Conservation (phyloP, 2,797 vertebrate species). For the Iguana delicatissima region DNA sequence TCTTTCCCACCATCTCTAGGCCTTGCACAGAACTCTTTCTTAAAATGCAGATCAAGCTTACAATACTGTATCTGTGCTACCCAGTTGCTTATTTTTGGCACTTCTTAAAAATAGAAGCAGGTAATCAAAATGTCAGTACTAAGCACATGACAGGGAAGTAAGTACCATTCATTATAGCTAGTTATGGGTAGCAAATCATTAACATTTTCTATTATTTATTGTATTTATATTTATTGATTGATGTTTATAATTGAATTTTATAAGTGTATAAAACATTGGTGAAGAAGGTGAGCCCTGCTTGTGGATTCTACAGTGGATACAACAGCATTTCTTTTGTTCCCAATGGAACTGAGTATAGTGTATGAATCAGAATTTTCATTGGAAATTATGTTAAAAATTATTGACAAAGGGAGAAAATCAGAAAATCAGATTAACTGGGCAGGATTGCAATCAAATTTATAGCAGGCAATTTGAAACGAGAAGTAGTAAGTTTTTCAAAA, state of each 20-base stretch:
- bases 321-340: neutral
- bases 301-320: neutral
- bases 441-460: neutral
- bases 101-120: conserved; percentile 26
- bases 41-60: neutral
- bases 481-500: neutral
- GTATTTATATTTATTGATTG: neutral
- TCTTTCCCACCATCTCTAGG: neutral
- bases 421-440: neutral
- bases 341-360: neutral
- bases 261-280: neutral
- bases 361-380: neutral
- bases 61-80: conserved; percentile 8
- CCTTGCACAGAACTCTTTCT: neutral
- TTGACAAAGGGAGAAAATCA: neutral
- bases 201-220: conserved; percentile 4
- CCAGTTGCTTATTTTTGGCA: conserved; percentile 4
- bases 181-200: neutral
- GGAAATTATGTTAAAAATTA: neutral
- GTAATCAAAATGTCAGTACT: neutral
- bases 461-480: neutral
- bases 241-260: neutral
- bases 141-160: neutral
- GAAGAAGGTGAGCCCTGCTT: neutral
- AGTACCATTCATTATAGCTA: neutral